phyloP scores from a whole-genome alignment of 2,797 vertebrate genomes.

The Mico argentatus region DNA sequence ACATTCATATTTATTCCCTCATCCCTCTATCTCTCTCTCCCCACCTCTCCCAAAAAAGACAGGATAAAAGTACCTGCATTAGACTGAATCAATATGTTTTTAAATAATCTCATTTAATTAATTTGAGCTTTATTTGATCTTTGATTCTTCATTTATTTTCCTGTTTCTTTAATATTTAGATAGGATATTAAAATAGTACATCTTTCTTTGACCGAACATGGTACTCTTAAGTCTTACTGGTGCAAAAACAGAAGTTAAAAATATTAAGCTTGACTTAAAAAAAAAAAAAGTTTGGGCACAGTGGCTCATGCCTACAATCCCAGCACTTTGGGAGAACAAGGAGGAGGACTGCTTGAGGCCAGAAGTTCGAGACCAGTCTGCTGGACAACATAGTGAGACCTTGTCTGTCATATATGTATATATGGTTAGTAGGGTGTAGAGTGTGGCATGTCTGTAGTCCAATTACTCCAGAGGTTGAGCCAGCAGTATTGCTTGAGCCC shows the following conservation, averaged over 20 bases:
- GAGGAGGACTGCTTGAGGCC: not conserved
- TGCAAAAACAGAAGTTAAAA: slow-evolving; percentile 1
- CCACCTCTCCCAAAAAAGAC: not conserved
- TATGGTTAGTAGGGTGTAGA: not conserved
- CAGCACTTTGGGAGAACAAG: not conserved
- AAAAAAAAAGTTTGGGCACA: not conserved
- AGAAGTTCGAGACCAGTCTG: too few relatives aligned
- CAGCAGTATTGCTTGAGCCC: not conserved
- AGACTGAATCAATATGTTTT: not conserved
- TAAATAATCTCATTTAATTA: slow-evolving; percentile 17
- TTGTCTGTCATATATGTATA: not conserved
- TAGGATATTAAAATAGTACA: slow-evolving; percentile 23
- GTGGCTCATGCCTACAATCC: not conserved
- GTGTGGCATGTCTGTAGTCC: not conserved
- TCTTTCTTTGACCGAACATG: not conserved
- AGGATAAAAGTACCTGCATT: not conserved
- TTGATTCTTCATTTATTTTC: not conserved
- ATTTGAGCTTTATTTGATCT: slow-evolving; percentile 17
- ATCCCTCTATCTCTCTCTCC: not conserved
- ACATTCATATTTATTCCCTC: not conserved
- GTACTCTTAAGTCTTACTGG: not conserved
- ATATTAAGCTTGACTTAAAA: slow-evolving; percentile 5
- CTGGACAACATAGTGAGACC: not conserved
- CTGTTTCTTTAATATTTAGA: not conserved
- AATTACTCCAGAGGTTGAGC: not conserved